phyloP scores from a whole-genome alignment of 2,797 vertebrate species.

The Menidia menidia region DNA sequence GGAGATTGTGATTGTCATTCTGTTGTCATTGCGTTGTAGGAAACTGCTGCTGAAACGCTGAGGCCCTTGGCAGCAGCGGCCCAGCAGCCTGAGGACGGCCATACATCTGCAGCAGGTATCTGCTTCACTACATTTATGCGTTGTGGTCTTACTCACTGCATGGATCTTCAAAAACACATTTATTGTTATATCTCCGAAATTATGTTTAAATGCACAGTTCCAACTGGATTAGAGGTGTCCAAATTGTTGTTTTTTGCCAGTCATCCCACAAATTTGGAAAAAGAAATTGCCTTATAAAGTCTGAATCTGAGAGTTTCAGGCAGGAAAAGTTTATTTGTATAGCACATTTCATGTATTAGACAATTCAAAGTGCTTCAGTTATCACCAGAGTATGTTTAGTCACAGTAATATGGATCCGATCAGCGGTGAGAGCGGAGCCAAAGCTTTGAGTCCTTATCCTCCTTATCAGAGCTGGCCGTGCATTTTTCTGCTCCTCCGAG shows the following conservation, averaged over 20 bases:
- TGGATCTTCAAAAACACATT: background rate
- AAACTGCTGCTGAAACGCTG: slow-evolving; percentile 72
- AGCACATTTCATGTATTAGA: too few species aligned
- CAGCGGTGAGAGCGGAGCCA: background rate
- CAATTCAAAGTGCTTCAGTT: background rate
- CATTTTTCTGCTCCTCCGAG: background rate
- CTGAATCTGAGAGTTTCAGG: background rate
- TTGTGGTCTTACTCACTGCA: background rate
- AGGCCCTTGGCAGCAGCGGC: slow-evolving; percentile 64
- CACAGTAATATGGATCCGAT: too few species aligned
- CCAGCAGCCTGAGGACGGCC: slow-evolving; percentile 56
- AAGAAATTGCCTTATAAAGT: background rate
- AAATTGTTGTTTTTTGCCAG: background rate
- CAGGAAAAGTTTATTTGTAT: too few species aligned
- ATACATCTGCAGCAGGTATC: slow-evolving; percentile 54
- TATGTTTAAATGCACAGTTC: too few species aligned
- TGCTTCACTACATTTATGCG: background rate
- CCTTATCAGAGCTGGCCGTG: background rate
- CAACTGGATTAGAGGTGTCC: too few species aligned
- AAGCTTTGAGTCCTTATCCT: background rate
- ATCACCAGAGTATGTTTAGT: too few species aligned
- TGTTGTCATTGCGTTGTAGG: slow-evolving; percentile 45
- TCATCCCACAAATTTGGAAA: background rate
- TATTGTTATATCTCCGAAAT: too few species aligned
- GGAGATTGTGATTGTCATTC: background rate